phyloP scores from a whole-genome alignment of 2,113 vertebrate genomes.

The Lagopus muta region DNA sequence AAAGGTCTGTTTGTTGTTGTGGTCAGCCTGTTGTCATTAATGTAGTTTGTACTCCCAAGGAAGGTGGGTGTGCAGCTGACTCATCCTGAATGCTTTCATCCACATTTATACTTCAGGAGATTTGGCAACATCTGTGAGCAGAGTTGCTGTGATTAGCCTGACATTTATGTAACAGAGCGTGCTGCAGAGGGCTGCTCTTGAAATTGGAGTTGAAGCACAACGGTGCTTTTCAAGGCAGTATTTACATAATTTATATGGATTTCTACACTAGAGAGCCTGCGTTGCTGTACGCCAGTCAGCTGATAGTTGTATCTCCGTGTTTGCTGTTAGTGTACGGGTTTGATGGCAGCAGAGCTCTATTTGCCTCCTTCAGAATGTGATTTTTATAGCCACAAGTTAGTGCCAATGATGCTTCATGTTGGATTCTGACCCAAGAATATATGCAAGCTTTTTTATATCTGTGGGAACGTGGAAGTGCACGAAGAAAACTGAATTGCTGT shows the following conservation, averaged over 20 bases:
- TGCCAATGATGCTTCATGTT: background rate
- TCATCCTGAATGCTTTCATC: background rate
- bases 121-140: background rate
- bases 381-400: background rate
- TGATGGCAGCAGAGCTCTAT: background rate
- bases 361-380: background rate
- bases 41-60: background rate
- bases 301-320: fast-evolving
- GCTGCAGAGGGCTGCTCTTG: background rate
- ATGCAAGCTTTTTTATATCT: background rate
- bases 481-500: background rate
- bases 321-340: fast-evolving
- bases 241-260: background rate
- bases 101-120: background rate
- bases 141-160: background rate
- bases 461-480: background rate
- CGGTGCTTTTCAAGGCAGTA: background rate
- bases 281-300: background rate
- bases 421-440: background rate
- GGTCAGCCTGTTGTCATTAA: background rate
- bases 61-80: background rate
- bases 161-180: background rate
- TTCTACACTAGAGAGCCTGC: fast-evolving
- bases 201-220: background rate
- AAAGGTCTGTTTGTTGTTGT: background rate